phyloP scores from a whole-genome alignment of 2,113 vertebrate species.

The Cryptoleucopteryx plumbea region DNA sequence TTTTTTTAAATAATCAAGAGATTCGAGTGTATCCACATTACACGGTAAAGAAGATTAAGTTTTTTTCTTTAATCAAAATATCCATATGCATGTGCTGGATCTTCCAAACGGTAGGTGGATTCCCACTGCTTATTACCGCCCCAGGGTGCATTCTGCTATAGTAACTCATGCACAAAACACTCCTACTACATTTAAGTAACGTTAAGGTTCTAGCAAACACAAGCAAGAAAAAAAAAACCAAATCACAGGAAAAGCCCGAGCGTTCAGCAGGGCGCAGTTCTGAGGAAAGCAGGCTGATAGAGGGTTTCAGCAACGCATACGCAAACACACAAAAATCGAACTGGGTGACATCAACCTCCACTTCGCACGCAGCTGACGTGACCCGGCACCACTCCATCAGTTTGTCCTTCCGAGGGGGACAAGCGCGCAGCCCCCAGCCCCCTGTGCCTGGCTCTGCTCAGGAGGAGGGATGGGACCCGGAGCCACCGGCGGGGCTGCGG shows the following conservation, averaged over 20 bases:
- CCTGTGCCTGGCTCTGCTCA: accelerated
- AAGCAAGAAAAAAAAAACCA: not conserved
- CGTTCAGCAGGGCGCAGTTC: not conserved
- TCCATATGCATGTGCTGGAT: slow-evolving; percentile 59
- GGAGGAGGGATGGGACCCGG: accelerated
- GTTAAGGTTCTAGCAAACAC: not conserved
- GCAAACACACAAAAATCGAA: accelerated
- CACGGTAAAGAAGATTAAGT: slow-evolving; percentile 69
- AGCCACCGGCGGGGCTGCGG: not conserved
- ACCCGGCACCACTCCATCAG: accelerated
- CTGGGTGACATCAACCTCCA: not conserved
- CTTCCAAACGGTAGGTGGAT: slow-evolving; percentile 19
- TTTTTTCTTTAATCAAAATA: slow-evolving; percentile 70
- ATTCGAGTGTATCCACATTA: slow-evolving; percentile 73
- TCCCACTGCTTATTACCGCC: slow-evolving; percentile 33
- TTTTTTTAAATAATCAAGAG: slow-evolving; percentile 79
- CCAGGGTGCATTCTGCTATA: slow-evolving; percentile 14
- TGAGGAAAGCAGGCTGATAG: not conserved
- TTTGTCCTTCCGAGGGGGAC: not conserved
- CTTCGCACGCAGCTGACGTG: accelerated
- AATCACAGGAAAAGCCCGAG: not conserved
- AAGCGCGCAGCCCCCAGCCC: not conserved
- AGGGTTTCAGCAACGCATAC: not conserved
- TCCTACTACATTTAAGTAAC: not conserved
- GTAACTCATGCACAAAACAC: slow-evolving; percentile 18